Conservation (phyloP, 2,113 vertebrate genomes). For the Austrofundulus limnaeus region DNA sequence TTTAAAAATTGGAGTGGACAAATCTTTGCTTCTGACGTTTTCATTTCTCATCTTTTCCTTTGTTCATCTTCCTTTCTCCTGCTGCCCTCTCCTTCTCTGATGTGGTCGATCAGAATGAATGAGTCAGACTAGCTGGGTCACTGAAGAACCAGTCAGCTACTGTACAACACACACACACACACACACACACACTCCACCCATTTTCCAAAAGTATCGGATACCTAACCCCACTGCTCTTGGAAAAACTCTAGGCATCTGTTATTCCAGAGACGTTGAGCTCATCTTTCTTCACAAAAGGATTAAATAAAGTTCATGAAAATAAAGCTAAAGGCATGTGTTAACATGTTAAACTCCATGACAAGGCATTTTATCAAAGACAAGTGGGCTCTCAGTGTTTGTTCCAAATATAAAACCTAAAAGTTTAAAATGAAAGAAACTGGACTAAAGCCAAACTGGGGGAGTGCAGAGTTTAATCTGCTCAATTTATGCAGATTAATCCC, state of each 20-base stretch:
- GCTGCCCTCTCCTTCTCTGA: not conserved
- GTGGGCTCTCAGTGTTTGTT: too few species aligned
- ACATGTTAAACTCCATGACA: too few species aligned
- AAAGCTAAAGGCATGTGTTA: too few species aligned
- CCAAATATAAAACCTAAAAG: too few species aligned
- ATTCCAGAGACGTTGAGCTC: not conserved
- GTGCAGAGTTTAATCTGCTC: too few species aligned
- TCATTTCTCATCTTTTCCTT: conserved; percentile 7
- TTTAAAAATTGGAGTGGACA: conserved; percentile 13
- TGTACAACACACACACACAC: conserved; percentile 25
- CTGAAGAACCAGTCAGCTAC: conserved; percentile 52
- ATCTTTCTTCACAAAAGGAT: not conserved
- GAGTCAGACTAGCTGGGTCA: conserved; percentile 48
- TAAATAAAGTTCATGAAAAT: too few species aligned
- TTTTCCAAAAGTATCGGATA: conserved; percentile 6
- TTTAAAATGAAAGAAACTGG: too few species aligned
- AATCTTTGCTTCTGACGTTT: not conserved
- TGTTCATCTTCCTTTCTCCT: not conserved
- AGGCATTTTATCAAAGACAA: too few species aligned
- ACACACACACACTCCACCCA: conserved; percentile 29
- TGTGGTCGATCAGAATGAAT: conserved; percentile 44
- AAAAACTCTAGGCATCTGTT: not conserved
- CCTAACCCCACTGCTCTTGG: not conserved
- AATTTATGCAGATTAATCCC: too few species aligned
- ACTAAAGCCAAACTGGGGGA: too few species aligned